Evolutionary conservation across 1,140 invertebrate species (phyloP), one percentile per base, ranked within the genome.

Genomic region (Anastatus disparis): DNA sequence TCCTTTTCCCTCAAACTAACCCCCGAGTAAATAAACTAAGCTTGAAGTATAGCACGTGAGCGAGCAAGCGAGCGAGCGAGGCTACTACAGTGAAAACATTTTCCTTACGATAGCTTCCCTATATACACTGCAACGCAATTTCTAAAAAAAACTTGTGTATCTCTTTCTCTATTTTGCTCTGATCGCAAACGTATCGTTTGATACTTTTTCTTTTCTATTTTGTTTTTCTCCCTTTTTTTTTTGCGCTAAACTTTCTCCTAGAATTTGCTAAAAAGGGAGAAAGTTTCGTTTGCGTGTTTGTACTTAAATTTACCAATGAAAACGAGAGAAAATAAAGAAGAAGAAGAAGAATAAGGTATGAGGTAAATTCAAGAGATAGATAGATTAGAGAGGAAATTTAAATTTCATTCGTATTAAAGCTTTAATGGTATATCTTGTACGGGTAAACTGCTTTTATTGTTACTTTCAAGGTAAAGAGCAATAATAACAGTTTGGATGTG

Each of bases 11-110:
- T 64, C 59, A 46, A 56, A 56, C 68, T 48, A 70, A 56, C 52
- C 35, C n/a, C 40, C 27, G 50, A 63, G 27, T 62, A 69, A 69
- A 69, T 69, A 69, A 69, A 56, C 66, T 53, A 69, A 63, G 58
- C 50, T 46, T 3, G 24, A 40, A 3, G n/a, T n/a, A n/a, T n/a
- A n/a, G 38, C n/a, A 12, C 17, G 29, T 22, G 26, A 20, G 8
- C 22, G 3, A n/a, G 3, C n/a, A 6, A 27, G 15, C 40, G 40
- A 46, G 10, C 29, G 20, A 52, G 24, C n/a, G 31, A 15, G 15
- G 55, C 40, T n/a, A 10, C 48, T 46, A 26, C 56, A 38, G 27
- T 63, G 59, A 63, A 70, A 70, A 70, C 59, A 70, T 64, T 71
- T 71, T 64, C 52, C 52, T 64, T 71, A 26, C 13, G 42, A 58